Base-by-base conservation (phyloP, 2,888 invertebrate genomes). In the Microctonus hyperodae region DNA sequence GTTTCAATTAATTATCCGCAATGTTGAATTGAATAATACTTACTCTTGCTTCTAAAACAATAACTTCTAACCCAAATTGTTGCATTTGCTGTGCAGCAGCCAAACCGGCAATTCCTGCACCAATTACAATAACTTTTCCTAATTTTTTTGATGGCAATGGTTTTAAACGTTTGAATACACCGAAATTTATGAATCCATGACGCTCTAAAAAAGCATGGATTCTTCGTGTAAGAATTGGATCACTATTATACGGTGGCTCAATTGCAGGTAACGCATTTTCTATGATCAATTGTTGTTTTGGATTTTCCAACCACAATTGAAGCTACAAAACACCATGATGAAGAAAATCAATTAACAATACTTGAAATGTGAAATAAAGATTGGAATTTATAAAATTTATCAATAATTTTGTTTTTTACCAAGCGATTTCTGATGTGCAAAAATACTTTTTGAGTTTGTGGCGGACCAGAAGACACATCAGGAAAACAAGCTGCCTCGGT, bases 101-200 rank as follows among this genome's bases (percentile, higher is more conserved):
- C 70, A 98, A 86, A 0, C 98, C 98, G 20, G 97, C 96, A 35
- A 98, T 96, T 55, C 98, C 98, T 75, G 92, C 89, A 73, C 92
- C 90, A 78, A 90, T 88, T 51, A 90, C 86, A 65, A 90, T 87
- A 1, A 90, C 88, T 80, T 87, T 88, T 4, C 89, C 88, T 57
- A 82, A 72, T 73, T 87, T 86, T 73, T 85, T 84, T n/a, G 77
- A 78, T 23, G 86, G 85, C 61, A 85, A 72, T 20, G 85, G 78
- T 85, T 93, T 93, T 3, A 93, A 84, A 40, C 95, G 88, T 81
- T 96, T 95, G 84, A 96, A 99, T 59, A 97, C 92, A 0, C 99
- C 99, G 86, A 96, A 98, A 86, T 99, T 99, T 71, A 99, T 97
- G 78, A 94, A 96, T 1, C 98, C 98, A 84, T 98, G 96, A 53